Evolutionary conservation across 2,888 invertebrate genomes (phyloP).

Genomic region (Fissipunctia ypsillon): DNA sequence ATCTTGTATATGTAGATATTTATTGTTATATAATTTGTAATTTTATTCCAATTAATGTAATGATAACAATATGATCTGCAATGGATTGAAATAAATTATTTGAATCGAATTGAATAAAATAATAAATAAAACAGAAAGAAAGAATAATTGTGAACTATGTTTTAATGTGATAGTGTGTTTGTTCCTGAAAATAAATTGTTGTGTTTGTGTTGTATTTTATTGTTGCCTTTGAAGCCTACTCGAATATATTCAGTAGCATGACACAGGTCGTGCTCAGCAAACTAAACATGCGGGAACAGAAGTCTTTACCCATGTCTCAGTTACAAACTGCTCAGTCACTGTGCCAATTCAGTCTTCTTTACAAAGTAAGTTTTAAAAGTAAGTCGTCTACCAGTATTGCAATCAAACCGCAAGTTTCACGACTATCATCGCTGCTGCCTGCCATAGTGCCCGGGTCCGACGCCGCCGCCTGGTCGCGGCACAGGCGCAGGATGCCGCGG

Average conservation of each 20-base stretch:
- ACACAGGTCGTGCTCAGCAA: background rate
- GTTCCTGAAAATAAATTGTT: too few species aligned
- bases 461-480: background rate
- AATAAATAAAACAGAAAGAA: too few species aligned
- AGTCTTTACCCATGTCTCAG: background rate
- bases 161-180: background rate
- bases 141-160: background rate
- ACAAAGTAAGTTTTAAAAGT: slow-evolving; percentile 20
- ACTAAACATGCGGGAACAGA: background rate
- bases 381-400: slow-evolving; percentile 9
- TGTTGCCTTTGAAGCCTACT: background rate
- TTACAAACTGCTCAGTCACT: too few species aligned
- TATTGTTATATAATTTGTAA: too few species aligned
- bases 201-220: background rate
- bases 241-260: too few species aligned
- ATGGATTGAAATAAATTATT: too few species aligned
- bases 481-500: slow-evolving; percentile 51
- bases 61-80: too few species aligned
- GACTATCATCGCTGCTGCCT: slow-evolving; percentile 30
- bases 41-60: too few species aligned
- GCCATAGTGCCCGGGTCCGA: background rate
- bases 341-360: background rate
- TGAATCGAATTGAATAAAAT: too few species aligned
- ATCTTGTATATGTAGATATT: too few species aligned
- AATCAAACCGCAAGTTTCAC: slow-evolving; percentile 47